Evolutionary conservation across 1,140 invertebrate species (phyloP), one percentile per base, ranked within the genome.

Genomic region (Nomia melanderi): DNA sequence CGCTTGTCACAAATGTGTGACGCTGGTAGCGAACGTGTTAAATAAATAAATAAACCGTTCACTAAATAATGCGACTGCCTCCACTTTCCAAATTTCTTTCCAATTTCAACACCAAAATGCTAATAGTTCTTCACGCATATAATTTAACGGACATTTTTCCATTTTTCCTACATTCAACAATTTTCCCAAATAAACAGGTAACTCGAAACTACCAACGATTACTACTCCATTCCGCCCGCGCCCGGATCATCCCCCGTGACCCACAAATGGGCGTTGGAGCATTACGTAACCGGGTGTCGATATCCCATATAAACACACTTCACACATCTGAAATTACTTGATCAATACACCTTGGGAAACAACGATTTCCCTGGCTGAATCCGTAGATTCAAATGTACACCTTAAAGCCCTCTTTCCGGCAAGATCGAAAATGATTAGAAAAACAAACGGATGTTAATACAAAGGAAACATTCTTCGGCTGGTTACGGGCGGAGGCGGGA

Each of bases 231-330:
- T 11, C 23, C 17, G n/a, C 17, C 31, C 53, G 36, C 27, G n/a
- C 39, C 36, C 41, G 31, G 23, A 31, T 60, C 65, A 50, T 23
- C 73, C 65, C 14, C n/a, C 25, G 31, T 76, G 73, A 76, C 73
- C 73, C 50, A 76, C n/a, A 76, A 76, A 69, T 47, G 65, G 73
- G 73, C 73, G 73, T 76, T 57, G 65, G 65, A 23, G 44, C 11
- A 29, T 76, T 76, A 69, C 73, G 73, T 76, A 76, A 76, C 54
- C 5, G 41, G 65, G 33, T 23, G 47, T 62, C 59, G 20, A 29
- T 69, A 39, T 54, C 53, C 27, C 12, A 27, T 66, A 69, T 31
- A 56, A 36, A 25, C 11, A 44, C 9, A 17, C 47, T 50, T 17
- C n/a, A 31, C 5, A 17, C 17, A 12, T n/a, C 14, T 17, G 14